Percentiles rank a stretch among this genome's conserved stretches.
These are phyloP conservation scores for Acipenser transmontanus DNA, from an alignment of 2,797 vertebrate species.

Conservation along the genomic window DNA sequence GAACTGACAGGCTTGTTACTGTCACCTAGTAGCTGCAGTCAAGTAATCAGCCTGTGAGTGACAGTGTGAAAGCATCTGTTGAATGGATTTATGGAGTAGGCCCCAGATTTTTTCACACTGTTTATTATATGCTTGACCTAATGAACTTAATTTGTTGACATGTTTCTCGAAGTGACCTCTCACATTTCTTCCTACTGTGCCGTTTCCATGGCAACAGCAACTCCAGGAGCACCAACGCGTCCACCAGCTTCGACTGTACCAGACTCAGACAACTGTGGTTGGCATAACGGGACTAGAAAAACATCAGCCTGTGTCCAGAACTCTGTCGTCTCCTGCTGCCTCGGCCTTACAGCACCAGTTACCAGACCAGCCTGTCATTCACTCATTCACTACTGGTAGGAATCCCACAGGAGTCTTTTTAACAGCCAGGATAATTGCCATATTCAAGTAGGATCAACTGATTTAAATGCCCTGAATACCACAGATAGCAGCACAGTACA, in stretches of 20 bases:
- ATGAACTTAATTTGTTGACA: constrained; percentile 68
- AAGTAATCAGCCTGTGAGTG: constrained; percentile 28
- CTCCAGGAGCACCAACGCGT: constrained; percentile 45
- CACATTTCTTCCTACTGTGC: constrained; percentile 58
- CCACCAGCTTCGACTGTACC: constrained; percentile 53
- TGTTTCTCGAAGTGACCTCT: constrained; percentile 46
- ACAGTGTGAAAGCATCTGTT: constrained; percentile 59
- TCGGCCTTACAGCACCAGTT: constrained; percentile 55
- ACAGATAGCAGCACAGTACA: constrained; percentile 51
- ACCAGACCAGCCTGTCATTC: constrained; percentile 57
- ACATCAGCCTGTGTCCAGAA: constrained; percentile 50
- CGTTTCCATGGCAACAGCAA: constrained; percentile 55
- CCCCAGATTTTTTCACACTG: constrained; percentile 39
- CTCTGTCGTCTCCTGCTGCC: constrained; percentile 51
- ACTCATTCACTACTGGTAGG: constrained; percentile 69
- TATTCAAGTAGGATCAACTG: constrained; percentile 70
- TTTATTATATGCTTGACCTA: constrained; percentile 61
- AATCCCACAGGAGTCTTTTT: constrained; percentile 46
- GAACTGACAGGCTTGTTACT: constrained; percentile 47
- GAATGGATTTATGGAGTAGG: constrained; percentile 57
- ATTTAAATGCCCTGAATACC: constrained; percentile 79
- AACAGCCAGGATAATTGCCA: constrained; percentile 65
- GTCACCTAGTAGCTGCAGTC: constrained; percentile 26
- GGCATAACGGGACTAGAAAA: constrained; percentile 63
- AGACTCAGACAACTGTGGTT: constrained; percentile 49